phyloP scores from a whole-genome alignment of 2,797 vertebrate species.

The Galago senegalensis region DNA sequence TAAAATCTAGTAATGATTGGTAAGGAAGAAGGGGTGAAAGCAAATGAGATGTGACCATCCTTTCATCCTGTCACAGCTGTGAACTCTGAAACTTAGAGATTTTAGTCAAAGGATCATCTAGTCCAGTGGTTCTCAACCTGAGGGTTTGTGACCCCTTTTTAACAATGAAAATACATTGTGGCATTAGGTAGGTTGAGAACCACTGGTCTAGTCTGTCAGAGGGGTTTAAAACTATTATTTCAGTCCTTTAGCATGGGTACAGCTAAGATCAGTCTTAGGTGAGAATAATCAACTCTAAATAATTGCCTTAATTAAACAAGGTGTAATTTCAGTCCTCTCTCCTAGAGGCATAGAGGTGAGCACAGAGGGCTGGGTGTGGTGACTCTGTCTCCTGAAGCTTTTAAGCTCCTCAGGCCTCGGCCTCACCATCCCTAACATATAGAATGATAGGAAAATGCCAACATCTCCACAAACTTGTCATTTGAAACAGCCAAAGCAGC shows the following conservation, averaged over 20 bases:
- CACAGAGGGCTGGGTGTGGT: no score
- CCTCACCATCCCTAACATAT: neutral
- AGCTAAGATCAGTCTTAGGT: neutral
- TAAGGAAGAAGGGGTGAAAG: neutral
- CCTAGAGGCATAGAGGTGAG: neutral
- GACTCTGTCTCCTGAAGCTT: neutral
- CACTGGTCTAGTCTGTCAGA: neutral
- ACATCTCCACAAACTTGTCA: neutral
- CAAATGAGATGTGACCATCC: neutral
- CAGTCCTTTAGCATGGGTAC: neutral
- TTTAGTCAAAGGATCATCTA: neutral
- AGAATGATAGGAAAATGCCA: neutral
- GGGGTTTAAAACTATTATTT: neutral
- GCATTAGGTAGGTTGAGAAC: no score
- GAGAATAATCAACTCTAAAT: neutral
- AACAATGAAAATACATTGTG: no score
- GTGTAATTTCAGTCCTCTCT: neutral
- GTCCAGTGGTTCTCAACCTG: no score
- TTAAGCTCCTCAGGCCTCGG: neutral
- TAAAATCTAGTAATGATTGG: neutral
- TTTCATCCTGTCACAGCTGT: neutral
- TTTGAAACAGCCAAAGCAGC: neutral
- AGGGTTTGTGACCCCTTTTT: no score
- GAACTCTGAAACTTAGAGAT: neutral
- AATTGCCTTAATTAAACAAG: neutral